These are phyloP conservation scores for Hemiscyllium ocellatum DNA, from an alignment of 2,113 vertebrate genomes.

Conservation along the genomic window DNA sequence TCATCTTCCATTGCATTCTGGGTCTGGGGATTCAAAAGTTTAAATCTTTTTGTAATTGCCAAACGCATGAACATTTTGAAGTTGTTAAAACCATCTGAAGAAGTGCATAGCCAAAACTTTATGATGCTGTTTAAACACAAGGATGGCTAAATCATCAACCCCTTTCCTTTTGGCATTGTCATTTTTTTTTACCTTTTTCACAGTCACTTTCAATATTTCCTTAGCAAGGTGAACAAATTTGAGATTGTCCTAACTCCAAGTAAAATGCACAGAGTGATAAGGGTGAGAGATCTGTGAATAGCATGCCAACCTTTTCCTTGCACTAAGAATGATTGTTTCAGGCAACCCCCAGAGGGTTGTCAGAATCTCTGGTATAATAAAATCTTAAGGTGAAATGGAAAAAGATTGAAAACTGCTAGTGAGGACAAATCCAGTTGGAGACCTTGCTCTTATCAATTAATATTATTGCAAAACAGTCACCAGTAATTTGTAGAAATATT, in stretches of 20 bases:
- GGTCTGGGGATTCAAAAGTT: neutral
- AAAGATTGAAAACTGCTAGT: neutral
- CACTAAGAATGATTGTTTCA: neutral
- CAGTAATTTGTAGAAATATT: neutral
- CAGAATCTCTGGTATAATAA: neutral
- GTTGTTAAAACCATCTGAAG: neutral
- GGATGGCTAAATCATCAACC: neutral
- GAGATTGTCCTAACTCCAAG: neutral
- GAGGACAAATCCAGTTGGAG: neutral
- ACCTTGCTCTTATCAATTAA: neutral
- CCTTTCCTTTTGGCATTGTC: neutral
- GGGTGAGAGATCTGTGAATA: neutral
- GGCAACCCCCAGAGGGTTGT: neutral
- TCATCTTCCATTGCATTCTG: neutral
- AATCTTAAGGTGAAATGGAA: neutral
- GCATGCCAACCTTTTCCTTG: neutral
- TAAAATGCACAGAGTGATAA: neutral
- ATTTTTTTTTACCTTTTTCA: neutral
- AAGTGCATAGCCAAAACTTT: too few relatives aligned
- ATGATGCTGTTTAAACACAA: neutral
- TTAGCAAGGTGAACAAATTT: neutral
- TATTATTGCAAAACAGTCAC: neutral
- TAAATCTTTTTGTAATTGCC: neutral
- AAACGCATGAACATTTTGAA: neutral
- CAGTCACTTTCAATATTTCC: neutral